Percentiles rank a stretch among this genome's conserved stretches.
These are phyloP conservation scores for Phortica magna DNA, from an alignment of 2,888 invertebrate species.

Conservation along the genomic window DNA sequence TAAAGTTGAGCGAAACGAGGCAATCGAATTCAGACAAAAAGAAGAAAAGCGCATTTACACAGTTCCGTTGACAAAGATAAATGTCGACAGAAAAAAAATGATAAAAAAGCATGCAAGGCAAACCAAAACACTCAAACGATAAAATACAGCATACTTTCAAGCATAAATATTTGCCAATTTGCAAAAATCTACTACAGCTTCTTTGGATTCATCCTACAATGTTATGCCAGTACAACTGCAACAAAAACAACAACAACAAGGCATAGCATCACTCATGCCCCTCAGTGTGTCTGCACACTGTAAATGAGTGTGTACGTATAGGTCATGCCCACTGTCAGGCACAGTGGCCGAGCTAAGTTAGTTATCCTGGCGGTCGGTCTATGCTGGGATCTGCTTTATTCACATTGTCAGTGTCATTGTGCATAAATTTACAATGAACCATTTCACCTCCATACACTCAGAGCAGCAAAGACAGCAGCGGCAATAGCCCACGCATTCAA, in stretches of 20 bases:
- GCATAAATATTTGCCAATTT: constrained; percentile 56
- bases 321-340: constrained; percentile 27
- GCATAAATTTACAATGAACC: constrained; percentile 49
- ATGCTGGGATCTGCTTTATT: not conserved
- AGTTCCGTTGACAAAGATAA: not conserved
- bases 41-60: constrained; percentile 7
- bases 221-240: not conserved
- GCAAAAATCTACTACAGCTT: constrained; percentile 14
- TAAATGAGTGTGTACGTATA: not conserved
- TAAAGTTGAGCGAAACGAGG: not conserved
- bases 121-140: constrained; percentile 41
- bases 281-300: not conserved
- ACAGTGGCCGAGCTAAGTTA: not conserved
- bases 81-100: not conserved
- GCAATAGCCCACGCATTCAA: constrained; percentile 23
- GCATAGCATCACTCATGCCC: too few species aligned
- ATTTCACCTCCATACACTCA: not conserved
- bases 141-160: constrained; percentile 38
- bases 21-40: constrained; percentile 11
- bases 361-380: not conserved
- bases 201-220: not conserved
- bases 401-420: constrained; percentile 40
- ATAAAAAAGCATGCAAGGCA: not conserved
- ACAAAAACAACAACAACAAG: not conserved
- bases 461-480: not conserved